Base-by-base conservation (phyloP, 2,113 vertebrate species). In the Podarcis cretensis region DNA sequence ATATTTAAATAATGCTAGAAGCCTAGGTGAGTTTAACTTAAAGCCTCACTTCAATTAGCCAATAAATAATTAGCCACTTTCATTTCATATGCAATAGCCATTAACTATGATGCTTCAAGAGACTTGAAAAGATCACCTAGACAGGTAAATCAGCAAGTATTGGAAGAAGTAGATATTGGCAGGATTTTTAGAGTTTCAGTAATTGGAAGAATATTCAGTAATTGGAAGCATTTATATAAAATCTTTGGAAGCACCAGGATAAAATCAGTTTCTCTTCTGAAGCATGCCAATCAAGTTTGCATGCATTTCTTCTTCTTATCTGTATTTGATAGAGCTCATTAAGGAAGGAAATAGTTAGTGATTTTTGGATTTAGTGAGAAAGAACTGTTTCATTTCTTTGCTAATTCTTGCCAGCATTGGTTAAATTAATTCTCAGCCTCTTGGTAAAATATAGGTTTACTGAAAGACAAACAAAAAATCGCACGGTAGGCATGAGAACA, bases 211-310 rank as follows among this genome's bases (percentile, higher is more conserved):
- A 40, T 54, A 73, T 27, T 68, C 71, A 75, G 8, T 37, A 37
- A 32, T 16, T 63, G 54, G 20, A 35, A 35, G 77, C 27, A 77
- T 66, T 37, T 54, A 6, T 59, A 35, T 30, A 25, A 18, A 14
- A 48, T 2, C 57, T 82, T 10, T 27, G 5, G 79, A 90, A 90
- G 12, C 66, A 25, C 13, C 18, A 88, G 1, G 40, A 80, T 80
- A 84, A 82, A 87, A 76, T n/a, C 13, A 85, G 43, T 89, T 83
- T 86, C n/a, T 89, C 69, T 87, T 68, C 1, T 73, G 69, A 63
- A 74, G 12, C 25, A 40, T 43, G 30, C 21, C 57, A 77, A 16
- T 88, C 73, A 83, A 66, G 21, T 83, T 35, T 66, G 4, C 23
- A 83, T 66, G 20, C 40, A n/a, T 6, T 86, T 86, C 74, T 68